Conservation (phyloP, 2,113 vertebrate species). For the Colossoma macropomum region DNA sequence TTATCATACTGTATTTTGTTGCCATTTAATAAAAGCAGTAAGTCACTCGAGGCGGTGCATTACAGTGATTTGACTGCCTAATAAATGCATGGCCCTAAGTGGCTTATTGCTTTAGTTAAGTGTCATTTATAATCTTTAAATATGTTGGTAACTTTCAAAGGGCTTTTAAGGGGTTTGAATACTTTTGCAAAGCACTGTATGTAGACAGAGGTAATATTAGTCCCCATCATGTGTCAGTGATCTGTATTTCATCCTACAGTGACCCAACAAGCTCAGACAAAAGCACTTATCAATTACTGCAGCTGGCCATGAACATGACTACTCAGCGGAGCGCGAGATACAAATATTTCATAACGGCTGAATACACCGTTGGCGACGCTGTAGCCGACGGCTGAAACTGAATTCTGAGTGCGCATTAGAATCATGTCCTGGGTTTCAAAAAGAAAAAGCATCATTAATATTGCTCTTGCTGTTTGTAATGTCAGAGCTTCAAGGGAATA, state of each 20-base stretch:
- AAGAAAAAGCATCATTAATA: neutral
- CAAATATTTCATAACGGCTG: conserved; percentile 4
- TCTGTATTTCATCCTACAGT: neutral
- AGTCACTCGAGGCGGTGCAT: neutral
- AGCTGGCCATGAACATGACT: neutral
- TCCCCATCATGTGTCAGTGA: too few species aligned
- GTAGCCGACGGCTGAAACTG: neutral
- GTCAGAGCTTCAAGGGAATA: neutral
- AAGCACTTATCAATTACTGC: neutral
- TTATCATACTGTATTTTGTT: neutral
- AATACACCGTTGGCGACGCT: neutral
- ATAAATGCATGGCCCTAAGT: too few species aligned
- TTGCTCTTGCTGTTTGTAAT: neutral
- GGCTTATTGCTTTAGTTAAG: too few species aligned
- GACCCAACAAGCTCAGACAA: neutral
- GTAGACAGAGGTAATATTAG: too few species aligned
- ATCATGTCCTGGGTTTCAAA: neutral
- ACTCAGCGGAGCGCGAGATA: neutral
- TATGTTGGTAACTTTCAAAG: too few species aligned
- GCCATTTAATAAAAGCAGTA: neutral
- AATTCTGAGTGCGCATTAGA: neutral
- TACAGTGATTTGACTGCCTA: neutral
- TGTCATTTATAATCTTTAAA: too few species aligned
- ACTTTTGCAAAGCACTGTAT: too few species aligned
- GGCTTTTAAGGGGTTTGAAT: too few species aligned